Conservation (phyloP, 1,140 invertebrate genomes). For the Chelonus insularis region DNA sequence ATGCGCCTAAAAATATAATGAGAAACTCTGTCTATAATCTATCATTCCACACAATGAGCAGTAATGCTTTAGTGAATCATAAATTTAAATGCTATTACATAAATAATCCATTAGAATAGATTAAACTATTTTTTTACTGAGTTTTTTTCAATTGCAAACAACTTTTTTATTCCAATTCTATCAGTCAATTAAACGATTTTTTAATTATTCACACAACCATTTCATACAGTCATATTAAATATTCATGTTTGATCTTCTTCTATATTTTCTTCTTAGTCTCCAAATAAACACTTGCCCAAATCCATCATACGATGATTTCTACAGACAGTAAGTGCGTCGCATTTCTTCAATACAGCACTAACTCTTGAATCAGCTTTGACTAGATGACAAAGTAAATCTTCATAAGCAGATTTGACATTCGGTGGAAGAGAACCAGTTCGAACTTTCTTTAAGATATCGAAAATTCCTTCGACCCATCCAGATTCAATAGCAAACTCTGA, state of each 20-base stretch:
- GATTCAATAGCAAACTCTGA: conserved; percentile 88
- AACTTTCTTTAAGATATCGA: conserved; percentile 78
- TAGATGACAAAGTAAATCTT: conserved; percentile 84
- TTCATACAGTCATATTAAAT: not conserved
- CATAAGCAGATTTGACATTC: conserved; percentile 85
- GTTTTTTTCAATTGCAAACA: too few species aligned
- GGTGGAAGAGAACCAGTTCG: conserved; percentile 78
- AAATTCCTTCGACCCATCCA: conserved; percentile 87
- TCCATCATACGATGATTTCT: conserved; percentile 87
- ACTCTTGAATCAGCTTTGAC: conserved; percentile 79
- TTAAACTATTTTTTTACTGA: too few species aligned
- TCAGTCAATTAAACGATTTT: too few species aligned
- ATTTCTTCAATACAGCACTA: conserved; percentile 77
- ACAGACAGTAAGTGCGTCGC: conserved; percentile 79
- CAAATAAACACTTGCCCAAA: conserved; percentile 81
- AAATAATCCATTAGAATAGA: not conserved
- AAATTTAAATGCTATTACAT: not conserved
- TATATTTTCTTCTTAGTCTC: conserved; percentile 66
- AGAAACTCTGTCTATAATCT: not conserved
- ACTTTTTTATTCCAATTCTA: too few species aligned
- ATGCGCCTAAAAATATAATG: conserved; percentile 41
- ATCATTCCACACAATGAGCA: not conserved
- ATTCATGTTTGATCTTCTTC: not conserved
- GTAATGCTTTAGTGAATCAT: not conserved
- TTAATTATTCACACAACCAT: too few species aligned